These are phyloP conservation scores for Podocnemis expansa DNA, from an alignment of 2,113 vertebrate species.

Conservation along the genomic window DNA sequence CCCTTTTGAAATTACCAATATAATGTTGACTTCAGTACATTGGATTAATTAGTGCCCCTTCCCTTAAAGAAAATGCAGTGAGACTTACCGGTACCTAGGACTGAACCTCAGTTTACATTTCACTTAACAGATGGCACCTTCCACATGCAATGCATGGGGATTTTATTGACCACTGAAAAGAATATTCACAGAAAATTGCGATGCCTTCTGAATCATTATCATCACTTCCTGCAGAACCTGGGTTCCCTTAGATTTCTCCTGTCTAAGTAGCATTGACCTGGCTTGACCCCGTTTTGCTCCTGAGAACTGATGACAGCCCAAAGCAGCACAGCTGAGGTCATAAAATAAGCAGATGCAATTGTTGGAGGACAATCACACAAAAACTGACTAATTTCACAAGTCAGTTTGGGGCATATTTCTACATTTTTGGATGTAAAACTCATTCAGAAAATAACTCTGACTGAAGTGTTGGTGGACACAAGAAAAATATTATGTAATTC, in stretches of 20 bases:
- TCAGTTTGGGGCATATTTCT: slow-evolving; percentile 47
- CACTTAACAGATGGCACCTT: not conserved
- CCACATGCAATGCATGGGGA: not conserved
- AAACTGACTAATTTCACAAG: slow-evolving; percentile 54
- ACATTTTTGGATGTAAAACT: slow-evolving; percentile 61
- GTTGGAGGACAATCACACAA: slow-evolving; percentile 52
- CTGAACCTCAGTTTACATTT: not conserved
- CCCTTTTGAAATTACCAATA: too few relatives aligned
- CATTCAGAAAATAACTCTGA: slow-evolving; percentile 64
- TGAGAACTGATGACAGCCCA: slow-evolving; percentile 52
- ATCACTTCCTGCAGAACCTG: not conserved
- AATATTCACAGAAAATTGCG: not conserved
- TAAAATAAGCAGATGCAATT: slow-evolving; percentile 52
- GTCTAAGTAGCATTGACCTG: slow-evolving; percentile 50
- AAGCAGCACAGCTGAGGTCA: slow-evolving; percentile 53
- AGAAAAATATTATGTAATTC: slow-evolving; percentile 47
- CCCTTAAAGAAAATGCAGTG: not conserved
- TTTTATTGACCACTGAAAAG: not conserved
- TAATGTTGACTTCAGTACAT: too few relatives aligned
- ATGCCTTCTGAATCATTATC: not conserved
- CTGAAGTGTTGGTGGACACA: slow-evolving; percentile 23
- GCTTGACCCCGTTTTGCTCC: slow-evolving; percentile 53
- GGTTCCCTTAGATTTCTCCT: slow-evolving; percentile 16
- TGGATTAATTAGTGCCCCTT: not conserved
- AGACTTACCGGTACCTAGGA: not conserved